Evolutionary conservation across 2,113 vertebrate species (phyloP), one percentile per base, ranked within the genome.

Genomic region (Pleuronectes platessa): DNA sequence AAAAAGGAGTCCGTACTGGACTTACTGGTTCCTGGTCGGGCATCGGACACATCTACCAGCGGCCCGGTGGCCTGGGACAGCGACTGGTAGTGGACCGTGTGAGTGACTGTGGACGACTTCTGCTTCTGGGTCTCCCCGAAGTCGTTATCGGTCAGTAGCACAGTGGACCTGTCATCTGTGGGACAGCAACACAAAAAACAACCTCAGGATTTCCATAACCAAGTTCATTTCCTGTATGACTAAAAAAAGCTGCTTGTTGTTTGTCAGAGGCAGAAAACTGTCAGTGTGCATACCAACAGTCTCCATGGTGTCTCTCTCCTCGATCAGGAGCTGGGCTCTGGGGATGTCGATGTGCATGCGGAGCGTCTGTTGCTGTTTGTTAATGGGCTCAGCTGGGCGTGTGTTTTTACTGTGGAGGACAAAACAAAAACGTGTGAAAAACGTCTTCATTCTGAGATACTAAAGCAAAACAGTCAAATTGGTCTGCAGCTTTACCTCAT

Each of bases 271-370:
- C 4, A 21, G 8, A 53, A 56, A 23, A 53, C 13, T 3, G 1
- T 12, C 2, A 0, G 11, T 9, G 26, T 35, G 87, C 94, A 89
- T 91, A 99, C 98, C 98, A 5, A 98, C 97, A 5, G 97, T 99
- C 85, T 99, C 97, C 97, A 99, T 98, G 0, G 97, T 99, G 93
- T 99, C 98, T 69, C 97, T 94, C 92, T 99, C 98, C 88, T 99
- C 98, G 9, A 99, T 99, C 69, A 99, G 91, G 21, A 99, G 97
- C 85, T 99, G 97, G 26, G 98, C 98, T 88, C 98, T 93, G 73
- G 98, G 98, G 82, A 99, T 98, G 86, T 99, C 98, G 24, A 99
- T 99, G 91, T 99, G 98, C 97, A 99, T 99, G 62, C 98, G 93
- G 74, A 99, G 94, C 0, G 98, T 99, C 88, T 99, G 98, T 74